A percentile compares a stretch with the other conserved stretches of the same genome.
These are phyloP conservation scores for Myrmecophaga tridactyla DNA, from an alignment of 2,113 vertebrate species.

Conservation along the genomic window DNA sequence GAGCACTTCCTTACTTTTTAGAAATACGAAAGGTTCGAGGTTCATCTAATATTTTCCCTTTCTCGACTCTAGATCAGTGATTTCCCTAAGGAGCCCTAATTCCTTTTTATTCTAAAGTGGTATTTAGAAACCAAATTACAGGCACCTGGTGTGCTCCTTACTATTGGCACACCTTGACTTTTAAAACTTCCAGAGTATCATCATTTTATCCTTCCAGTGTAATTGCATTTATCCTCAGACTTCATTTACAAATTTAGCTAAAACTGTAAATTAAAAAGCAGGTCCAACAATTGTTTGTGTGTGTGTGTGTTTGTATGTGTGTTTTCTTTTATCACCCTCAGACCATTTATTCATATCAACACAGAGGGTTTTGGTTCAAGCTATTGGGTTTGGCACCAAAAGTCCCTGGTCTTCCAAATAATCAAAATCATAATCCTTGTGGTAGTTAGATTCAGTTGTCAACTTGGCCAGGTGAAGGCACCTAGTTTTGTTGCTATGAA, in stretches of 20 bases:
- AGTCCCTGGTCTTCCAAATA: too few relatives aligned
- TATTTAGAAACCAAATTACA: too few relatives aligned
- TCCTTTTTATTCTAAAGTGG: too few relatives aligned
- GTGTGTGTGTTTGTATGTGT: too few relatives aligned
- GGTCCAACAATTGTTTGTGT: neutral
- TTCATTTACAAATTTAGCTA: neutral
- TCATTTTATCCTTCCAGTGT: neutral
- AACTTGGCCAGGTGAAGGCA: too few relatives aligned
- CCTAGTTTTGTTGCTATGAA: too few relatives aligned
- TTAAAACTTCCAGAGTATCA: neutral
- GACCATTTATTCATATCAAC: neutral
- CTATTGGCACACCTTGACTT: neutral
- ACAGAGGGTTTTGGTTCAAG: neutral
- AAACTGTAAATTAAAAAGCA: neutral
- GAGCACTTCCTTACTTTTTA: neutral
- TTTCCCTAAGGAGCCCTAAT: too few relatives aligned
- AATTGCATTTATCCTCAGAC: neutral
- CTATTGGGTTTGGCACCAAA: neutral
- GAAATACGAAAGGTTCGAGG: neutral
- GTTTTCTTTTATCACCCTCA: neutral
- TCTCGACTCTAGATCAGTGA: too few relatives aligned
- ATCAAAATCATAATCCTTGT: neutral
- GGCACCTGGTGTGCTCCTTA: neutral
- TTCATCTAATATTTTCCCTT: neutral
- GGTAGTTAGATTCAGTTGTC: too few relatives aligned